phyloP scores from a whole-genome alignment of 2,113 vertebrate species.

The Archilochus colubris region DNA sequence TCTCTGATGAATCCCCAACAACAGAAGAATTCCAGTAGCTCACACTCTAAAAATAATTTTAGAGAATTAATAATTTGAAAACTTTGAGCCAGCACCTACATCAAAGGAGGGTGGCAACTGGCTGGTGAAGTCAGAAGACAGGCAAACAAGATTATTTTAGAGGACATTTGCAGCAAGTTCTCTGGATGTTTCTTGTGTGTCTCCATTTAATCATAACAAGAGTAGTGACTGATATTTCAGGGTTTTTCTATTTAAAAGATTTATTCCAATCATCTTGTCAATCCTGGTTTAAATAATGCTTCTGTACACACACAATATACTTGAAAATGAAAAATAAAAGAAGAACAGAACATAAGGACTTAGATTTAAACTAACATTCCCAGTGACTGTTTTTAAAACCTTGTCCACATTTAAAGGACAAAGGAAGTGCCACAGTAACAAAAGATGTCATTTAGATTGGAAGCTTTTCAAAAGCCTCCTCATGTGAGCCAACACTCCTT shows the following conservation, averaged over 20 bases:
- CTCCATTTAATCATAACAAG: not conserved
- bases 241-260: not conserved
- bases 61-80: not conserved
- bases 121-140: not conserved
- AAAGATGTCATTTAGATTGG: fast-evolving
- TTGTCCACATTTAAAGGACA: not conserved
- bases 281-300: not conserved
- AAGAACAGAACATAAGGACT: not conserved
- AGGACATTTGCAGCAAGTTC: not conserved
- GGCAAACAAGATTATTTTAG: not conserved
- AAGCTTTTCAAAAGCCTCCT: not conserved
- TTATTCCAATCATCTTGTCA: not conserved
- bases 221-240: not conserved
- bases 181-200: not conserved
- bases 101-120: not conserved
- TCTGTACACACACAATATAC: fast-evolving
- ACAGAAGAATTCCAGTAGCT: not conserved
- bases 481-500: not conserved
- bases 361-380: not conserved
- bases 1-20: not conserved
- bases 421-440: not conserved
- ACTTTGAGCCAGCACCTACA: not conserved
- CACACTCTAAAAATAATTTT: not conserved
- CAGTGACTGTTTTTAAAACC: not conserved
- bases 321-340: not conserved